Conservation (phyloP, 2,797 vertebrate species). For the Gorsachius magnificus region DNA sequence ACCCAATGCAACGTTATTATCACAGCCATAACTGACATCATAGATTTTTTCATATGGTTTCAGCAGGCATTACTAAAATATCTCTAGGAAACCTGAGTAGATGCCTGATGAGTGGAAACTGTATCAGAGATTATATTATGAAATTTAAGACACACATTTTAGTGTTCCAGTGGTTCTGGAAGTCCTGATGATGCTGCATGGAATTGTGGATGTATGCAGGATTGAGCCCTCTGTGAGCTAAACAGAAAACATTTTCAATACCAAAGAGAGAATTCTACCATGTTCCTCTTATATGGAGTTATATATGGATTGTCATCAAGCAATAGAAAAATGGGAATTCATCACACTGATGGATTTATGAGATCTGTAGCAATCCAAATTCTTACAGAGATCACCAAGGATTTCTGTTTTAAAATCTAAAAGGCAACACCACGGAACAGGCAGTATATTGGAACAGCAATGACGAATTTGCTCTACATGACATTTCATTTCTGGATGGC, state of each 20-base stretch:
- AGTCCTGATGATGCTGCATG: neutral
- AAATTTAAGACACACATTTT: neutral
- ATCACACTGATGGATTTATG: neutral
- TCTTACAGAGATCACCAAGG: neutral
- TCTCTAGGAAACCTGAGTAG: neutral
- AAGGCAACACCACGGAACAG: neutral
- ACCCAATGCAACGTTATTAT: neutral
- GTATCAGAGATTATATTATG: neutral
- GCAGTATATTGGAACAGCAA: slow-evolving; percentile 19
- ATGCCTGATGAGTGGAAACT: neutral
- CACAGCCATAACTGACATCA: neutral
- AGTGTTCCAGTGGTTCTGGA: neutral
- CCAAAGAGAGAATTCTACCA: neutral
- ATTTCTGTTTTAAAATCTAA: slow-evolving; percentile 37
- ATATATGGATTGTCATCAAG: neutral
- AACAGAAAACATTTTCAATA: neutral
- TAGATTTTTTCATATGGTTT: neutral
- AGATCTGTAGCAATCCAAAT: neutral
- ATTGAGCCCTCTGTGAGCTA: neutral
- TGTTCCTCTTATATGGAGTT: neutral
- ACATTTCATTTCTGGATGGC: slow-evolving; percentile 64
- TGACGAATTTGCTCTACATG: slow-evolving; percentile 25
- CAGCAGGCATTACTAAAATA: neutral
- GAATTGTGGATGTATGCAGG: neutral
- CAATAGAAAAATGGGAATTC: neutral